phyloP scores from a whole-genome alignment of 2,888 invertebrate species.

The Rhogogaster chlorosoma region DNA sequence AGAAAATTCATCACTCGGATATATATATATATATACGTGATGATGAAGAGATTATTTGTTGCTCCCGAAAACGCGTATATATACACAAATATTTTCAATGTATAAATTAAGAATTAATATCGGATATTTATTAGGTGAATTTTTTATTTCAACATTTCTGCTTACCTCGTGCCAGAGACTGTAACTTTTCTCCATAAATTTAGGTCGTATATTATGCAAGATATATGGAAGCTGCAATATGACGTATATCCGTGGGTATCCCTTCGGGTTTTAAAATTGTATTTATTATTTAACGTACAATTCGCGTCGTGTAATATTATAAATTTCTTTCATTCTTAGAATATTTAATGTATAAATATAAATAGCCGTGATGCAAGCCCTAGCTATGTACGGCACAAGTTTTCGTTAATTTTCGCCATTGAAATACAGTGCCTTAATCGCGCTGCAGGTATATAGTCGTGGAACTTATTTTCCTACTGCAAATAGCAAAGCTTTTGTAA shows the following conservation, averaged over 20 bases:
- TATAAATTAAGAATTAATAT: background rate
- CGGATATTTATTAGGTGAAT: background rate
- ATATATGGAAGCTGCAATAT: conserved; percentile 22
- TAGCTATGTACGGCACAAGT: background rate
- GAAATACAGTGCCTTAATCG: background rate
- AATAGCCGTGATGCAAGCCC: background rate
- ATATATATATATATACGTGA: background rate
- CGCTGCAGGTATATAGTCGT: no score
- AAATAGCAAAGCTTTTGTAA: background rate
- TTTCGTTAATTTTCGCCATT: background rate
- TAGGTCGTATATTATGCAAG: conserved; percentile 2
- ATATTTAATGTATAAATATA: background rate
- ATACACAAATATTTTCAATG: background rate
- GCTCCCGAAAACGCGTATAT: background rate
- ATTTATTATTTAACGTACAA: conserved; percentile 39
- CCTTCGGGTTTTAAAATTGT: conserved; percentile 11
- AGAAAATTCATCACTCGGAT: background rate
- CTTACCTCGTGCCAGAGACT: background rate
- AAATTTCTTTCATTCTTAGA: background rate
- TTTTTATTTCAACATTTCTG: background rate
- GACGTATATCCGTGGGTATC: conserved; percentile 33
- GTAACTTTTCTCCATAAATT: conserved; percentile 37
- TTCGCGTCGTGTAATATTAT: background rate
- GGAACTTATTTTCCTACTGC: background rate
- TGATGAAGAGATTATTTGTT: background rate